A percentile compares a stretch with the other conserved stretches of the same genome.
These are phyloP conservation scores for Stictonetta naevosa DNA, from an alignment of 2,113 vertebrate genomes.

Conservation along the genomic window DNA sequence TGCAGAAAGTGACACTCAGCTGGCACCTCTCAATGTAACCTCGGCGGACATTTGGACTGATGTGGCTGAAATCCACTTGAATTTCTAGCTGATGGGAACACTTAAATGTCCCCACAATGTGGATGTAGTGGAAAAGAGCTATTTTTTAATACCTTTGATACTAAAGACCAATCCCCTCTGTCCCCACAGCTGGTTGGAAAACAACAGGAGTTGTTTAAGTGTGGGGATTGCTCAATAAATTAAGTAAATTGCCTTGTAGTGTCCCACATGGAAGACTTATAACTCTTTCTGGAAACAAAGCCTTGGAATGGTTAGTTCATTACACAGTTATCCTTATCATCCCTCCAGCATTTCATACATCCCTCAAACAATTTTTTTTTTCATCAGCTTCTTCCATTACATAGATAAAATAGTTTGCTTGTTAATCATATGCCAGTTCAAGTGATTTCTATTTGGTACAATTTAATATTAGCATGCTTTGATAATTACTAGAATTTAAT, in stretches of 20 bases:
- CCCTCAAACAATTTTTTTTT: neutral
- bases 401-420: neutral
- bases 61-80: neutral
- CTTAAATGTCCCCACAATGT: neutral
- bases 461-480: neutral
- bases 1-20: neutral
- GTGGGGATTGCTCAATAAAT: neutral
- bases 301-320: neutral
- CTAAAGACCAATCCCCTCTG: neutral
- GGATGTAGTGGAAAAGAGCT: neutral
- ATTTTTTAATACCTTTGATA: neutral
- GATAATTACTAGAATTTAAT: constrained; percentile 11
- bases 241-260: too few species aligned
- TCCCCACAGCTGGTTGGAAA: neutral
- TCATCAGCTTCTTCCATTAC: neutral
- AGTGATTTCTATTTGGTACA: neutral
- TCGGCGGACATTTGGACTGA: neutral
- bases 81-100: neutral
- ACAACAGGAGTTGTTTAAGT: neutral
- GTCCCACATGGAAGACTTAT: neutral
- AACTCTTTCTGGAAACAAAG: neutral
- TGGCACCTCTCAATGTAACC: neutral
- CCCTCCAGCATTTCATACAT: neutral
- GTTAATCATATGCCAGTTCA: neutral
- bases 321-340: neutral